phyloP scores from a whole-genome alignment of 1,140 invertebrate species.

The Eciton burchellii region DNA sequence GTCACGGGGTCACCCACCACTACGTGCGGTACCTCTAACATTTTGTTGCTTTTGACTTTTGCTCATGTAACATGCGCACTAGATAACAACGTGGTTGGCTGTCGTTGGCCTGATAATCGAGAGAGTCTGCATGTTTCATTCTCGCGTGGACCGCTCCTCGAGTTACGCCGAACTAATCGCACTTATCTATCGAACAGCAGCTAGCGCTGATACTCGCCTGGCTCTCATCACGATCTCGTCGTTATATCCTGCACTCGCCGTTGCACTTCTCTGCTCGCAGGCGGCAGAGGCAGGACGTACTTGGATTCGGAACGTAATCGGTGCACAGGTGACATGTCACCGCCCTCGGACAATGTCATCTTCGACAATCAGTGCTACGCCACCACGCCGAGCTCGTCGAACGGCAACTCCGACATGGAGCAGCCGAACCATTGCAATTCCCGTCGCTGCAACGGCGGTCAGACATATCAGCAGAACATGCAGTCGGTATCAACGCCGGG shows the following conservation, averaged over 20 bases:
- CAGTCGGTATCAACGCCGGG: conserved; percentile 90
- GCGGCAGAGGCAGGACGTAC: conserved; percentile 89
- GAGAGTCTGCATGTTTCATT: conserved; percentile 22
- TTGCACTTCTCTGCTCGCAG: conserved; percentile 81
- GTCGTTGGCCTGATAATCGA: background rate
- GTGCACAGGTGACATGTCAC: conserved; percentile 91
- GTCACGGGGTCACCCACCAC: conserved; percentile 52
- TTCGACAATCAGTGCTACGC: conserved; percentile 98
- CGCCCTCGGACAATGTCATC: conserved; percentile 95
- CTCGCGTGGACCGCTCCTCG: conserved; percentile 36
- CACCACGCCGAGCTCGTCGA: conserved; percentile 95
- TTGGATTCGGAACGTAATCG: conserved; percentile 93
- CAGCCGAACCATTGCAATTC: conserved; percentile 89
- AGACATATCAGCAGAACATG: conserved; percentile 85
- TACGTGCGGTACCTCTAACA: conserved; percentile 32
- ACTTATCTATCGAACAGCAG: conserved; percentile 33
- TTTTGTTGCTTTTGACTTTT: conserved; percentile 44
- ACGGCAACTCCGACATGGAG: conserved; percentile 95
- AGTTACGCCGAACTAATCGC: conserved; percentile 55
- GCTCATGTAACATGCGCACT: conserved; percentile 54
- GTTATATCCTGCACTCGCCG: conserved; percentile 78
- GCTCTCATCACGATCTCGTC: conserved; percentile 68
- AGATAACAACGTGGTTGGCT: conserved; percentile 41
- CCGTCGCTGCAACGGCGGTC: conserved; percentile 84
- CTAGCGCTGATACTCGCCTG: background rate